A percentile compares a stretch with the other conserved stretches of the same genome.
Conservation (phyloP, 2,113 vertebrate species). For the Thunnus thynnus region DNA sequence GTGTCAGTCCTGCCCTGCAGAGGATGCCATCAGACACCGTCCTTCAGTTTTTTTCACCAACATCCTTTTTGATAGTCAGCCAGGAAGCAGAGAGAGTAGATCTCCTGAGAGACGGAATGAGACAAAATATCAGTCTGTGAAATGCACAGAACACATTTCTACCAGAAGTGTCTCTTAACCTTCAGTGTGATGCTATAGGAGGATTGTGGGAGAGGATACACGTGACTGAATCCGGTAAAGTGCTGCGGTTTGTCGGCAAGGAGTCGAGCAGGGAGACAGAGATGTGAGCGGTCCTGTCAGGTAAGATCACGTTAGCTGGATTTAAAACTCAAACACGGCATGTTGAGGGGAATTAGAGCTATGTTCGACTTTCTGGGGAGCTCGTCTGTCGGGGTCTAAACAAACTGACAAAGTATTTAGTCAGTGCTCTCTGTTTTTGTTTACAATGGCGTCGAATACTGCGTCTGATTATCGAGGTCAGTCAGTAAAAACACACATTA, state of each 20-base stretch:
- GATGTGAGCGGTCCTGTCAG: conserved; percentile 24
- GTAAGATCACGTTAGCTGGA: conserved; percentile 15
- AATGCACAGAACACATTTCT: background rate
- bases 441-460: conserved; percentile 35
- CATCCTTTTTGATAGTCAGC: conserved; percentile 25
- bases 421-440: background rate
- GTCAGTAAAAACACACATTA: conserved; percentile 4
- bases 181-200: background rate
- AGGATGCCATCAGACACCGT: conserved; percentile 48
- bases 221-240: conserved; percentile 32
- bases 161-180: background rate
- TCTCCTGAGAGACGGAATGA: background rate
- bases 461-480: background rate
- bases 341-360: fast-evolving
- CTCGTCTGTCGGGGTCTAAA: background rate
- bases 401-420: background rate
- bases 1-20: conserved; percentile 20
- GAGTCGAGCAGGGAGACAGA: background rate
- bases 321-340: background rate
- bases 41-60: background rate
- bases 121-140: background rate
- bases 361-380: background rate
- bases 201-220: conserved; percentile 25
- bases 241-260: background rate
- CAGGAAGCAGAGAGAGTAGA: conserved; percentile 12